Conservation (phyloP, 2,797 vertebrate species). For the Echiichthys vipera region DNA sequence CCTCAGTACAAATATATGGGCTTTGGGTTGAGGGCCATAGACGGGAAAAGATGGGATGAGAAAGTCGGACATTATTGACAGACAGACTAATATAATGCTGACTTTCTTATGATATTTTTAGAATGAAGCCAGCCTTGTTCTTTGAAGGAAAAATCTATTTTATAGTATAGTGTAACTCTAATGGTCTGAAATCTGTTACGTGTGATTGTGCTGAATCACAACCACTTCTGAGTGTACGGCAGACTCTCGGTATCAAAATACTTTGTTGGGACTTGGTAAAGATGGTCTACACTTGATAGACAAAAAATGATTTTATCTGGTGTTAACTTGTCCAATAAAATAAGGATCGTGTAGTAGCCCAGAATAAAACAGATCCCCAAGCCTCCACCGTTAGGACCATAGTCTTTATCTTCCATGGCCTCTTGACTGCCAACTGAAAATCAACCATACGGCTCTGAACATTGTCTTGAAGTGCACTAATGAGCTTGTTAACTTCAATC, state of each 20-base stretch:
- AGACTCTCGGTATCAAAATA: not conserved
- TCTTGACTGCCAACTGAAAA: conserved; percentile 48
- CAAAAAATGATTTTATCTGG: not conserved
- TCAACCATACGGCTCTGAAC: conserved; percentile 52
- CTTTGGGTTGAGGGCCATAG: not conserved
- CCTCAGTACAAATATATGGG: not conserved
- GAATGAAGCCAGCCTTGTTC: not conserved
- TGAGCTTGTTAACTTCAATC: conserved; percentile 82
- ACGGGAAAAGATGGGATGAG: not conserved
- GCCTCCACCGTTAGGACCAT: not conserved
- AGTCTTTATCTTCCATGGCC: not conserved
- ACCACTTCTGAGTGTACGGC: not conserved
- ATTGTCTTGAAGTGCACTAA: conserved; percentile 70
- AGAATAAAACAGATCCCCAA: not conserved
- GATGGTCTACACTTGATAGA: not conserved
- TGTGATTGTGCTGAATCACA: not conserved
- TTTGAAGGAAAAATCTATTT: not conserved
- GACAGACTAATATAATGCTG: no score
- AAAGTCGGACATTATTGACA: not conserved
- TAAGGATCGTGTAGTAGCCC: not conserved
- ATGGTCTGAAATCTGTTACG: not conserved
- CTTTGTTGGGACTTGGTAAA: not conserved
- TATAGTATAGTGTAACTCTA: not conserved
- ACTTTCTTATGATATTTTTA: not conserved
- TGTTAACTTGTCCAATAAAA: not conserved